Percentiles rank a stretch among this genome's conserved stretches.
These are phyloP conservation scores for Morbakka virulenta DNA, from an alignment of 30 jellyfish, hydroid and myxozoan genomes.

Conservation along the genomic window DNA sequence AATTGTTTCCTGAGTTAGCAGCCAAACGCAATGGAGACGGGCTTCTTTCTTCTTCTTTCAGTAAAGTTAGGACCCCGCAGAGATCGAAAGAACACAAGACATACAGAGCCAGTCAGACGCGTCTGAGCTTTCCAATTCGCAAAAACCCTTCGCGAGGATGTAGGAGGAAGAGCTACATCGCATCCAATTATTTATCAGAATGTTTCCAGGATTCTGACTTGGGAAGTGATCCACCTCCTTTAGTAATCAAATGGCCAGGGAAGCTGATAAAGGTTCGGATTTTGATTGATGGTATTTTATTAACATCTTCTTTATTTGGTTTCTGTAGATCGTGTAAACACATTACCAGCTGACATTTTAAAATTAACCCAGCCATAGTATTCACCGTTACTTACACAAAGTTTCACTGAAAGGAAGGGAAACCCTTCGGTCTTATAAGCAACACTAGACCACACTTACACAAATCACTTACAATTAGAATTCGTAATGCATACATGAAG, in stretches of 20 bases:
- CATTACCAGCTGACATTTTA: too few relatives aligned
- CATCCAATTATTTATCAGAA: background rate
- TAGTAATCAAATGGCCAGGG: background rate
- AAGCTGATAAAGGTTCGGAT: background rate
- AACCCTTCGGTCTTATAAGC: too few relatives aligned
- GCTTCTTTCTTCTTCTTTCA: background rate
- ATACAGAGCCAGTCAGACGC: background rate
- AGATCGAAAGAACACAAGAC: background rate
- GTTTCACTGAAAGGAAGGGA: too few relatives aligned
- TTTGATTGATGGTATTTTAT: too few relatives aligned
- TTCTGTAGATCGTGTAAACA: too few relatives aligned
- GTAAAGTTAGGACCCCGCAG: background rate
- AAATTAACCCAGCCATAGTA: too few relatives aligned
- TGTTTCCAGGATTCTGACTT: background rate
- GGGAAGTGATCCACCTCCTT: background rate
- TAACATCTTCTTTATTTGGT: too few relatives aligned
- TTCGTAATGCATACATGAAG: too few relatives aligned
- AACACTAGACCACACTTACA: too few relatives aligned
- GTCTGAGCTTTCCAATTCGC: conserved; percentile 20
- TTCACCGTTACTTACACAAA: too few relatives aligned
- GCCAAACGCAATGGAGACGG: background rate
- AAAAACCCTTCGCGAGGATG: conserved; percentile 55
- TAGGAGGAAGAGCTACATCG: conserved; percentile 20
- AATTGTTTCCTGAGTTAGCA: conserved; percentile 73
- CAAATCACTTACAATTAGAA: too few relatives aligned